A percentile compares a stretch with the other conserved stretches of the same genome.
Evolutionary conservation across 2,797 vertebrate species (phyloP).

Genomic region (Phaenicophaeus curvirostris): DNA sequence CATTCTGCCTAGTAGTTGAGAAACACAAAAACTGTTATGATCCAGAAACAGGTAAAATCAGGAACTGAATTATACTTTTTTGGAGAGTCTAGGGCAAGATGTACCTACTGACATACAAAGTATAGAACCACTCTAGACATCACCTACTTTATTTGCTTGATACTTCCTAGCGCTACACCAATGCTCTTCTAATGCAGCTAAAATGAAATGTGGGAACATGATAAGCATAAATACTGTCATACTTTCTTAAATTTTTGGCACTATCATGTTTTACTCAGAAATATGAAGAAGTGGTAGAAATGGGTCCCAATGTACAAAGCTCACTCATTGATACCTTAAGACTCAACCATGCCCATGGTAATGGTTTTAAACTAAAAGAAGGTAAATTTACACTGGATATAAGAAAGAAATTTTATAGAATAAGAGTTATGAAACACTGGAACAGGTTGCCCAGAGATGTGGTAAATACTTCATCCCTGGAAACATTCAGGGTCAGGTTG

Average conservation of each 20-base stretch:
- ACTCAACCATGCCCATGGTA: neutral
- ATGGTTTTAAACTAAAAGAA: too few species aligned
- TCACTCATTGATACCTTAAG: neutral
- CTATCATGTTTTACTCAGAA: neutral
- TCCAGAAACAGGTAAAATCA: neutral
- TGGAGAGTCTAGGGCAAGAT: neutral
- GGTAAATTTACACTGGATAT: too few species aligned
- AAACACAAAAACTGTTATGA: neutral
- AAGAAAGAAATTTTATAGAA: too few species aligned
- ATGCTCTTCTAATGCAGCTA: neutral
- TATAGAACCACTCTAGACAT: neutral
- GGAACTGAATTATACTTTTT: neutral
- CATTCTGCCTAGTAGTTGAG: neutral
- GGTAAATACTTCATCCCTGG: too few species aligned
- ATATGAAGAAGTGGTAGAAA: neutral
- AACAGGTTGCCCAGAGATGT: too few species aligned
- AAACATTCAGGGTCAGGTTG: too few species aligned
- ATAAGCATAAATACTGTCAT: neutral
- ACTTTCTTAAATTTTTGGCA: neutral
- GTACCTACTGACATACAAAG: too few species aligned
- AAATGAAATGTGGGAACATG: neutral
- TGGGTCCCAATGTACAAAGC: neutral
- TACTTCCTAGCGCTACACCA: neutral
- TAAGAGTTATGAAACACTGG: too few species aligned
- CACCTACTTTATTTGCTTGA: neutral